A percentile compares a stretch with the other conserved stretches of the same genome.
These are phyloP conservation scores for Metellina segmentata DNA, from an alignment of 2,888 invertebrate genomes.

Conservation along the genomic window DNA sequence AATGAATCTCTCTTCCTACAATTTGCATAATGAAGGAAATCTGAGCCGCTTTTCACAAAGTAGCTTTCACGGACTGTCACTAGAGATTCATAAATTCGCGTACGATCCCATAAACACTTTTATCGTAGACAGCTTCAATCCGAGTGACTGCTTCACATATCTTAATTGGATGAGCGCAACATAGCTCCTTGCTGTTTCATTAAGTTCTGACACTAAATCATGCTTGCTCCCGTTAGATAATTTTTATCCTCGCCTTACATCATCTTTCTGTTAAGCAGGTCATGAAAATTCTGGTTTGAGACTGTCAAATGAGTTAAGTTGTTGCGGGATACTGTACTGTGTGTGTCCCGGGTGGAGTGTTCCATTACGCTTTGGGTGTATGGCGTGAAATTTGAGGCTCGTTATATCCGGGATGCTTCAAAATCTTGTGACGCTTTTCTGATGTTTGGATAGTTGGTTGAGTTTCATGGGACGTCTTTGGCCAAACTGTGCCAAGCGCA, in stretches of 20 bases:
- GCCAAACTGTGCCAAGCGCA: background rate
- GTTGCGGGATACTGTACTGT: too few relatives aligned
- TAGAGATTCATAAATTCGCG: constrained; percentile 21
- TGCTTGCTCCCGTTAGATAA: background rate
- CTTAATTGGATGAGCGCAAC: constrained; percentile 8
- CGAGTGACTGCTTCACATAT: background rate
- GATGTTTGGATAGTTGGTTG: background rate
- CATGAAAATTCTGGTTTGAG: background rate
- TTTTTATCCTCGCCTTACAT: background rate
- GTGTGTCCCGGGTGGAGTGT: too few relatives aligned
- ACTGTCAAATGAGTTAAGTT: too few relatives aligned
- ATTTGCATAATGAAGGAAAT: constrained; percentile 39
- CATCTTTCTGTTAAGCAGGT: background rate
- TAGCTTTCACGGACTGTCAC: constrained; percentile 19
- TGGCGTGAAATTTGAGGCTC: too few relatives aligned
- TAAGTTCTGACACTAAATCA: constrained; percentile 1
- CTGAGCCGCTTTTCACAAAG: background rate
- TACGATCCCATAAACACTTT: constrained; percentile 20
- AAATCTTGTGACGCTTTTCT: too few relatives aligned
- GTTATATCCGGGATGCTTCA: too few relatives aligned
- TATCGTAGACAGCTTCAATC: background rate
- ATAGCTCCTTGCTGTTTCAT: background rate
- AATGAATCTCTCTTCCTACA: background rate
- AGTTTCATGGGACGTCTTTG: background rate
- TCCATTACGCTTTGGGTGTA: too few relatives aligned